These are phyloP conservation scores for Busseola fusca DNA, from an alignment of 2,888 invertebrate genomes.

Conservation along the genomic window DNA sequence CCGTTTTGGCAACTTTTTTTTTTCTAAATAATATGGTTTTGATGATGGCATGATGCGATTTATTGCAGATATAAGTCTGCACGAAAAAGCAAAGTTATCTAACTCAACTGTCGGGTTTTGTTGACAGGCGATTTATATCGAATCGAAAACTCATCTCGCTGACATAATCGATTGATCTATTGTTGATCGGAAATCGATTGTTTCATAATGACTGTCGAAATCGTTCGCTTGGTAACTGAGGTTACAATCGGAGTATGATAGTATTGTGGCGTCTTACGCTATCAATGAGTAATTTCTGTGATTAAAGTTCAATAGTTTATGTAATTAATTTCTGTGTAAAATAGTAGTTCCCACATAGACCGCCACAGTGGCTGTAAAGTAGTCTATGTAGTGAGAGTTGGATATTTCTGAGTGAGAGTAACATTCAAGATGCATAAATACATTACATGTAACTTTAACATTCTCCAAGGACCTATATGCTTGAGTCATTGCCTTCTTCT, in stretches of 20 bases:
- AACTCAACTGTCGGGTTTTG: slow-evolving; percentile 38
- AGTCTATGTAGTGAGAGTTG: no score
- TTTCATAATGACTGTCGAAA: slow-evolving; percentile 70
- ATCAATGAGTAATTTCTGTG: slow-evolving; percentile 22
- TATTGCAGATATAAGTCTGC: slow-evolving; percentile 16
- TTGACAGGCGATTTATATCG: slow-evolving; percentile 60
- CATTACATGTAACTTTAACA: not conserved
- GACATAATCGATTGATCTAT: slow-evolving; percentile 69
- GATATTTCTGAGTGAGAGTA: not conserved
- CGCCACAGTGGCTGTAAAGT: not conserved
- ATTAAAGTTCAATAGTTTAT: slow-evolving; percentile 2
- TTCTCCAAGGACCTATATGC: not conserved
- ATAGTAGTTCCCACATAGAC: not conserved
- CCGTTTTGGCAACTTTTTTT: slow-evolving; percentile 13
- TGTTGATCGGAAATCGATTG: slow-evolving; percentile 68
- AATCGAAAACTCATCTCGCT: slow-evolving; percentile 66
- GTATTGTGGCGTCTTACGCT: slow-evolving; percentile 51
- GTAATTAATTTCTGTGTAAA: not conserved
- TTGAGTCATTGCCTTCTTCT: not conserved
- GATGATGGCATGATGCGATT: slow-evolving; percentile 4
- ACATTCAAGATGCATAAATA: not conserved
- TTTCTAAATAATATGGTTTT: slow-evolving; percentile 18
- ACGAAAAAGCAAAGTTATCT: slow-evolving; percentile 40
- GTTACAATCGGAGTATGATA: slow-evolving; percentile 58
- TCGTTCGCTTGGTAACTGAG: slow-evolving; percentile 59